Evolutionary conservation across 1,140 invertebrate genomes (phyloP).

Genomic region (Ceratosolen fusciceps): DNA sequence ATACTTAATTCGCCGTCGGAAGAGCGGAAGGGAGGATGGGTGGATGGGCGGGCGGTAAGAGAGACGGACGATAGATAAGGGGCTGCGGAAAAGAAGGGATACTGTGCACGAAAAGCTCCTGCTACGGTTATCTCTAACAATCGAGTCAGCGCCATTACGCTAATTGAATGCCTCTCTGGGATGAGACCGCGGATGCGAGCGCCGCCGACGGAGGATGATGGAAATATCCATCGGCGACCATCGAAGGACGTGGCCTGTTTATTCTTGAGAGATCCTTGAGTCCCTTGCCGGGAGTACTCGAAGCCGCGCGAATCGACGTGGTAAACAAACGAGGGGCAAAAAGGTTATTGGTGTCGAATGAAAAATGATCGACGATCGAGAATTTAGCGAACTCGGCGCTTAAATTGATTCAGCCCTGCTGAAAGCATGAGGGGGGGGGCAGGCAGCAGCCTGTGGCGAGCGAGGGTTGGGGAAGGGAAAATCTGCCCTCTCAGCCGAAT

Average conservation of each 20-base stretch:
- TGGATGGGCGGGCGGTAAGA: no score
- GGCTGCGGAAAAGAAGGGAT: no score
- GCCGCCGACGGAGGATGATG: neutral
- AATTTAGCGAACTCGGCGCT: neutral
- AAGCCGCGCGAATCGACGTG: no score
- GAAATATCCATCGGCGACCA: conserved; percentile 21
- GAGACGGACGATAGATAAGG: no score
- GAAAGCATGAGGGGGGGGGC: neutral
- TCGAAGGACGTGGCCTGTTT: no score
- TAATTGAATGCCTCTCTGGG: conserved; percentile 55
- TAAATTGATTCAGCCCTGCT: neutral
- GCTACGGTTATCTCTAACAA: neutral
- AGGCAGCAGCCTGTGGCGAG: neutral
- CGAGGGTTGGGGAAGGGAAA: neutral
- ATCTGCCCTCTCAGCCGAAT: conserved; percentile 44
- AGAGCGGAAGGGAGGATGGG: no score
- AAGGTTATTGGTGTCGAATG: no score
- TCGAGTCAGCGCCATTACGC: conserved; percentile 46
- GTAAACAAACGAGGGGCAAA: no score
- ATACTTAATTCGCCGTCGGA: no score
- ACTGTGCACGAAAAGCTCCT: no score
- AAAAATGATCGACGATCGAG: neutral
- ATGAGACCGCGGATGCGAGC: conserved; percentile 57
- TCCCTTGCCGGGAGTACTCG: no score
- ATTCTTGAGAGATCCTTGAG: neutral